phyloP scores from a whole-genome alignment of 2,888 invertebrate species.

The Ectobius pallidus region DNA sequence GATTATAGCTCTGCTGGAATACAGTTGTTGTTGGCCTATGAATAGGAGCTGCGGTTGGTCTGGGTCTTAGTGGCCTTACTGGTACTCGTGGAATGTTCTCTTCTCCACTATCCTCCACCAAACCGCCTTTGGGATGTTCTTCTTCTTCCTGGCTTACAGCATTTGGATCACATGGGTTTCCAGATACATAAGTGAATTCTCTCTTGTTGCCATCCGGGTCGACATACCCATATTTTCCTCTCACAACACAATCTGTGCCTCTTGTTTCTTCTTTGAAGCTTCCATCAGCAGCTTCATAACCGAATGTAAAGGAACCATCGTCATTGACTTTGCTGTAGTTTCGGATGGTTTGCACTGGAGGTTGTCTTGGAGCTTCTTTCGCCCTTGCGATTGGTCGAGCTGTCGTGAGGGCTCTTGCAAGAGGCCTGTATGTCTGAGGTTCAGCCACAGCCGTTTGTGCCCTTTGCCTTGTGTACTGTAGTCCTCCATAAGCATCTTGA shows the following conservation, averaged over 20 bases:
- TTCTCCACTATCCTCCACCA: conserved; percentile 57
- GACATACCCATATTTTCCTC: conserved; percentile 86
- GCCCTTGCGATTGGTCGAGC: conserved; percentile 54
- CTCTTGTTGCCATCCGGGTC: conserved; percentile 86
- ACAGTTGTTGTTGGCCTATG: conserved; percentile 64
- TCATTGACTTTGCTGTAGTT: conserved; percentile 85
- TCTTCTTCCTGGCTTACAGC: conserved; percentile 70
- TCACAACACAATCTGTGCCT: conserved; percentile 83
- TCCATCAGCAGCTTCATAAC: conserved; percentile 84
- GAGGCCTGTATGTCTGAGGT: conserved; percentile 24
- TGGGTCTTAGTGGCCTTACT: conserved; percentile 45
- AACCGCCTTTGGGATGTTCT: conserved; percentile 60
- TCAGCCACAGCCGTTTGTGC: conserved; percentile 36
- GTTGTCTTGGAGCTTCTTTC: conserved; percentile 67
- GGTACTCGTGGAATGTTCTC: conserved; percentile 65
- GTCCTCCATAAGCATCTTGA: conserved; percentile 56
- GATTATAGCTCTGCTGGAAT: conserved; percentile 72
- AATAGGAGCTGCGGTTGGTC: conserved; percentile 56
- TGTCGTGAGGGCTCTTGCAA: conserved; percentile 51
- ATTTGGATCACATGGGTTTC: conserved; percentile 85
- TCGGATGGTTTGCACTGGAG: conserved; percentile 81
- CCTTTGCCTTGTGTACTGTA: conserved; percentile 54
- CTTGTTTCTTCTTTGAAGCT: conserved; percentile 87
- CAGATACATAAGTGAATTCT: conserved; percentile 85
- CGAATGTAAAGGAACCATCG: conserved; percentile 84